Base-by-base conservation (phyloP, 1,140 invertebrate species). In the Drosophila orosa region DNA sequence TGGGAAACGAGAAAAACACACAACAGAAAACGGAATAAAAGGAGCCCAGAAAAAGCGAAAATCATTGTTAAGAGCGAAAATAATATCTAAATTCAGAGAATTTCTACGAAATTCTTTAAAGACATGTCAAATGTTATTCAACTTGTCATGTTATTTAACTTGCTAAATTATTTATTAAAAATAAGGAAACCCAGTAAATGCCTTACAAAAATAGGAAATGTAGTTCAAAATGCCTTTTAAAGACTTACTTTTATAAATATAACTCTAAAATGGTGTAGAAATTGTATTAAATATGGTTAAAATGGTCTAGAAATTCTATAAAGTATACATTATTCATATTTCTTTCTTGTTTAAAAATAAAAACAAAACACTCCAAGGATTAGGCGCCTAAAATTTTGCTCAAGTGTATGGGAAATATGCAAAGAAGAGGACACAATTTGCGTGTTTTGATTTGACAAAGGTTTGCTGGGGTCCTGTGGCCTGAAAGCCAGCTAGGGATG, bases 371-470 rank as follows among this genome's bases (percentile, higher is more conserved):
- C 4, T 12, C 22, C 5, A 1, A 17, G 1, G 9, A 12, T 19
- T 22, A 42, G 5, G 2, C 8, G 37, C 25, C 24, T 50, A 0
- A 1, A 13, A 13, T 33, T 33, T 50, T 15, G 1, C 7, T 10
- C 0, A 24, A 40, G 60, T 17, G 63, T 33, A 31, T 57, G 12
- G 9, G 15, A 71, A 57, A 68, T 71, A 71, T 69, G 40, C 63
- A 71, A 57, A 57, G 7, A 31, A n/a, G 22, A 37, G n/a, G 50
- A 57, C 62, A 69, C 47, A 44, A 56, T 67, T 69, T 69, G 50
- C 40, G 42, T 47, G 65, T 60, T 69, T 59, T 69, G 39, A 59
- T 66, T 73, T 68, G 68, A 66, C 65, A 66, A 71, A 73, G 75
- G 80, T 75, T 74, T 73, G 61, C 19, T n/a, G 62, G 29, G n/a